Evolutionary conservation across 2,113 vertebrate species (phyloP), one percentile per base, ranked within the genome.

Genomic region (Meleagris gallopavo): DNA sequence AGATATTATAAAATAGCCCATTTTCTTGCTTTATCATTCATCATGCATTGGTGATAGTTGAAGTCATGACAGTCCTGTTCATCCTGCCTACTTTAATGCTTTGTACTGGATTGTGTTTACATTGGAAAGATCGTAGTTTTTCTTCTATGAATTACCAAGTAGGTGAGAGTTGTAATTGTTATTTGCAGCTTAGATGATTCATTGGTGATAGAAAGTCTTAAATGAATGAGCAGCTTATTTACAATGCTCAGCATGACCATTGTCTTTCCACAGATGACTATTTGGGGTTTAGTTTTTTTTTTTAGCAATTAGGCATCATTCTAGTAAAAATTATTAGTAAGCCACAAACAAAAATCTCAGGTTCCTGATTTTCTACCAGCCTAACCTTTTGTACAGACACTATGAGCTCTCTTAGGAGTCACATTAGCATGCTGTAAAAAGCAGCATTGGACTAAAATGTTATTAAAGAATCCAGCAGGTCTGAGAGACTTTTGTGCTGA

Each of bases 171-270:
- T 90, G 41, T 32, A 94, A 81, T 88, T 91, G 70, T 83, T 95
- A 90, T 11, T 74, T 70, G 86, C 55, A 91, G 57, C 66, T 54
- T 50, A 80, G 85, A 45, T 95, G 85, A 88, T 88, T 95, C 91
- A 95, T 88, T 90, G 78, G 57, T 91, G 73, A 86, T 69, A 76
- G 65, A 67, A 83, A 74, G 16, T 52, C 58, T 89, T 85, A 54
- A 83, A 77, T 52, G 72, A 93, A 81, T 62, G 83, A 69, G 72
- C 69, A 94, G 75, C 82, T 95, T 55, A 65, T 94, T 90, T 91
- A 86, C 24, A 90, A 29, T 1, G 1, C 45, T 88, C 18, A 65
- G 19, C 30, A 25, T 78, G 78, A n/a, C 40, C 17, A 4, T 74
- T 90, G 65, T 88, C 72, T 94, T 96, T 75, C 48, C 73, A 57